Percentiles rank a stretch among this genome's conserved stretches.
Conservation (phyloP, 2,113 vertebrate genomes). For the Uropsilus gracilis region DNA sequence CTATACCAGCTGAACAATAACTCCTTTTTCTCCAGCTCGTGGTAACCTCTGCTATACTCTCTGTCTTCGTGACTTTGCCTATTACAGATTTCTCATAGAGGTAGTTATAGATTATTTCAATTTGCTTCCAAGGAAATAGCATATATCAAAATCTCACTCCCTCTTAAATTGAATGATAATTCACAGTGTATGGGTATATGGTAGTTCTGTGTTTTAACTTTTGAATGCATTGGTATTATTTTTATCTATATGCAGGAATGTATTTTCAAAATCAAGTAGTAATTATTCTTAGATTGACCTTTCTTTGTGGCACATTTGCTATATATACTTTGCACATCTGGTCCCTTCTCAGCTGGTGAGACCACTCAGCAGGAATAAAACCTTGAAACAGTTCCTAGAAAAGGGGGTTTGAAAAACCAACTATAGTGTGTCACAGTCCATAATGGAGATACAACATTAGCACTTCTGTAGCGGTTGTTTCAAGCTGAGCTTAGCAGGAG, state of each 20-base stretch:
- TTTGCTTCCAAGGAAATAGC: background rate
- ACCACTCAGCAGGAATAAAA: background rate
- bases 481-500: background rate
- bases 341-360: background rate
- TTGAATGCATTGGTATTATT: background rate
- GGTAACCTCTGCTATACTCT: background rate
- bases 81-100: background rate
- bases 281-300: too few species aligned
- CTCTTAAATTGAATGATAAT: background rate
- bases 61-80: background rate
- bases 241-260: background rate
- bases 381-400: background rate
- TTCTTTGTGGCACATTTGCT: background rate
- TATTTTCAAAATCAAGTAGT: too few species aligned
- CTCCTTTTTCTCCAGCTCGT: background rate
- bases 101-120: background rate
- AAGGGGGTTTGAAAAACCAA: background rate
- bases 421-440: background rate
- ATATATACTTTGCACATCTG: rapidly evolving
- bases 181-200: background rate
- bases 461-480: background rate
- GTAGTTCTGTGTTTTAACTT: too few species aligned
- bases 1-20: too few species aligned
- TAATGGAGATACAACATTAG: background rate
- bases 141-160: background rate